Evolutionary conservation across 1,140 invertebrate species (phyloP).

Genomic region (Carposina sasakii): DNA sequence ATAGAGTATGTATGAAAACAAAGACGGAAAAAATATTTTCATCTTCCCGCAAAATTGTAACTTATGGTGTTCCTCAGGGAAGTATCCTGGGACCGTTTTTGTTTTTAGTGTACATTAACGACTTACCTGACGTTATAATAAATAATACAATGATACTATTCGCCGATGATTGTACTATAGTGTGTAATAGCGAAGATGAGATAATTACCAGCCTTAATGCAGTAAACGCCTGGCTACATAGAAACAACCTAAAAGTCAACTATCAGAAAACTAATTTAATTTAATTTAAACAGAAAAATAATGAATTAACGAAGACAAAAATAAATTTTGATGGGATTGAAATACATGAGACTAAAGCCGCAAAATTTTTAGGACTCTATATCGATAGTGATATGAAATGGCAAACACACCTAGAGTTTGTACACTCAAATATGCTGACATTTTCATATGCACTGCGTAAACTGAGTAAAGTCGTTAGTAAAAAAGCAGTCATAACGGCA

Average conservation of each 20-base stretch:
- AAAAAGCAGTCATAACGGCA: not conserved
- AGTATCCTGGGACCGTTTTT: constrained; percentile 1
- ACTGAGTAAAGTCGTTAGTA: not conserved
- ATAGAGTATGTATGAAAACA: not conserved
- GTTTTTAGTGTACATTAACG: constrained; percentile 7
- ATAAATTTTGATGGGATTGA: not conserved
- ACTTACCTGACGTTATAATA: not conserved
- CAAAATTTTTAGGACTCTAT: not conserved
- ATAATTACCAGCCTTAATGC: not conserved
- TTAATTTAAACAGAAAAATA: not conserved
- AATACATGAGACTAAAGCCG: too few species aligned
- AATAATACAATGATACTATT: constrained; percentile 1
- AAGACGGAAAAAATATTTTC: not conserved
- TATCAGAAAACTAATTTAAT: constrained; percentile 4
- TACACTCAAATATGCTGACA: not conserved
- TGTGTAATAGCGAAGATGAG: not conserved
- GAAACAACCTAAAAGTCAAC: constrained; percentile 3
- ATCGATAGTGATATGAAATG: not conserved
- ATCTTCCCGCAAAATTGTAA: not conserved
- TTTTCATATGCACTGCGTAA: not conserved
- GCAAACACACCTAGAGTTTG: not conserved
- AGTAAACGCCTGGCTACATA: not conserved
- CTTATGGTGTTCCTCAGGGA: not conserved
- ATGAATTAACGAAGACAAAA: not conserved
- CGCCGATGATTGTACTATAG: constrained; percentile 5